A percentile compares a stretch with the other conserved stretches of the same genome.
Evolutionary conservation across 2,888 invertebrate genomes (phyloP).

Genomic region (Rhopalosiphum nymphaeae): DNA sequence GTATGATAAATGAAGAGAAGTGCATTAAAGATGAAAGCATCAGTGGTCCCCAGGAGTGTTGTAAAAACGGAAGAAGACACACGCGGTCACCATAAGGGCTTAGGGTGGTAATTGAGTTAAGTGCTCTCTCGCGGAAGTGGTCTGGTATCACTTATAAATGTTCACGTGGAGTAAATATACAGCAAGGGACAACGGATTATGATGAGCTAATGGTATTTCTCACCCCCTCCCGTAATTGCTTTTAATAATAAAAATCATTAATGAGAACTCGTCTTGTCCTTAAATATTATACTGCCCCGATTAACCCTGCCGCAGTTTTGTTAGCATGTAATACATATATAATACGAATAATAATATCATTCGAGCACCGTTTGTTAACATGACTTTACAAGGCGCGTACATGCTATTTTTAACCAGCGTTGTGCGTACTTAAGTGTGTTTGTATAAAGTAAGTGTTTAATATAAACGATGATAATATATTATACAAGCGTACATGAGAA

Average conservation of each 20-base stretch:
- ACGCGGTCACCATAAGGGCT: slow-evolving; percentile 59
- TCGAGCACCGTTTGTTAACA: not conserved
- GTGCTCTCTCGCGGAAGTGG: slow-evolving; percentile 64
- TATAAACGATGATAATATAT: not conserved
- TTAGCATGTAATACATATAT: not conserved
- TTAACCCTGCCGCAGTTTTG: not conserved
- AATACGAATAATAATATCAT: not conserved
- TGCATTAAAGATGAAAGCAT: slow-evolving; percentile 64
- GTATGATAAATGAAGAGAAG: slow-evolving; percentile 65
- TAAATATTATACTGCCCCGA: not conserved
- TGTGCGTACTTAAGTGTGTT: not conserved
- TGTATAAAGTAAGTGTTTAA: not conserved
- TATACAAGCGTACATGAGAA: not conserved
- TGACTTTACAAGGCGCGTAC: not conserved
- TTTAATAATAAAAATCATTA: slow-evolving; percentile 58
- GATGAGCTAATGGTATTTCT: slow-evolving; percentile 40
- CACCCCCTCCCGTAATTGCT: slow-evolving; percentile 41
- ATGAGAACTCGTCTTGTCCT: slow-evolving; percentile 24
- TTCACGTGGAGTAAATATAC: slow-evolving; percentile 13
- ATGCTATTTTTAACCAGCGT: not conserved
- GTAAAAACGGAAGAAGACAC: slow-evolving; percentile 63
- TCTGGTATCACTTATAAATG: slow-evolving; percentile 60
- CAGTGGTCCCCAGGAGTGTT: slow-evolving; percentile 63
- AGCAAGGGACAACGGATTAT: slow-evolving; percentile 5
- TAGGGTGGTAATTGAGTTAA: slow-evolving; percentile 62